Evolutionary conservation across 2,888 invertebrate species (phyloP).

Genomic region (Glomeris marginata): DNA sequence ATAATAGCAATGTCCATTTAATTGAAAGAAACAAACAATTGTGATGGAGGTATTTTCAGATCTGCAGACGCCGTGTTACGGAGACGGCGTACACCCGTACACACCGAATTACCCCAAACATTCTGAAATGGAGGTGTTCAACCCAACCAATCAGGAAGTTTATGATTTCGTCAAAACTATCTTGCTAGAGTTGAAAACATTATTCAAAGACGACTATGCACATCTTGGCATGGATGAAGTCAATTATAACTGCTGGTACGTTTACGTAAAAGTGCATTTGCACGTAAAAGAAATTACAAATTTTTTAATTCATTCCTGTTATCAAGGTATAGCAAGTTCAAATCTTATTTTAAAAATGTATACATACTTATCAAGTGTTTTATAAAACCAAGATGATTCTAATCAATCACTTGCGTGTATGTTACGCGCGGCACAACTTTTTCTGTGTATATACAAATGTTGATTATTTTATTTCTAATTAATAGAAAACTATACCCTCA

Average conservation of each 20-base stretch:
- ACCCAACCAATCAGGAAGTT: conserved; percentile 31
- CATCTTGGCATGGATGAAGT: conserved; percentile 93
- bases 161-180: conserved; percentile 30
- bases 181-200: conserved; percentile 29
- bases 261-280: not conserved
- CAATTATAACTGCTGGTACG: conserved; percentile 64
- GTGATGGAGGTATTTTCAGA: conserved; percentile 55
- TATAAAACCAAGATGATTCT: too few relatives aligned
- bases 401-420: too few relatives aligned
- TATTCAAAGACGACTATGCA: conserved; percentile 47
- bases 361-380: too few relatives aligned
- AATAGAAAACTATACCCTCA: too few relatives aligned
- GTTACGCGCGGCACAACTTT: too few relatives aligned
- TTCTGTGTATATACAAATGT: too few relatives aligned
- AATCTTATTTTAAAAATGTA: not conserved
- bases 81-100: conserved; percentile 16
- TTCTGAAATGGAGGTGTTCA: conserved; percentile 19
- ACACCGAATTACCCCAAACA: conserved; percentile 17
- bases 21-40: conserved; percentile 67
- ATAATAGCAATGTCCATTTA: conserved; percentile 6
- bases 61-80: conserved; percentile 19
- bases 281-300: not conserved
- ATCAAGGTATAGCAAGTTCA: not conserved
- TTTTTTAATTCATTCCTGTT: not conserved
- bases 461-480: too few relatives aligned